These are phyloP conservation scores for Lordiphosa fenestrarum DNA, from an alignment of 2,888 invertebrate species.

Conservation along the genomic window DNA sequence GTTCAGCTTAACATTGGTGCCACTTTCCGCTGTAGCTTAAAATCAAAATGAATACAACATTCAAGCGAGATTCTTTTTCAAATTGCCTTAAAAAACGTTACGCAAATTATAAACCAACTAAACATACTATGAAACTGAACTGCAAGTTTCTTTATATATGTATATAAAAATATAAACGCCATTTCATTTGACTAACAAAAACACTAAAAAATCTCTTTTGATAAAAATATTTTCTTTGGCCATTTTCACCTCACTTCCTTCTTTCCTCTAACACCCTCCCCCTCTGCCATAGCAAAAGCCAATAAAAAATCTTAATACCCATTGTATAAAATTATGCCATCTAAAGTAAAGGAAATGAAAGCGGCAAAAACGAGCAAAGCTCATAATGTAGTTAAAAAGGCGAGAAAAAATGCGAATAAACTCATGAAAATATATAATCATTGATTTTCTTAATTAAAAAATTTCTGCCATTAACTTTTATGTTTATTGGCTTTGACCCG, in stretches of 20 bases:
- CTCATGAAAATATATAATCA: slow-evolving; percentile 55
- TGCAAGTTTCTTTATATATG: no score
- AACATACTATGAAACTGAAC: no score
- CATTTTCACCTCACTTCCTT: neutral
- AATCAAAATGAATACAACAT: no score
- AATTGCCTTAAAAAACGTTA: no score
- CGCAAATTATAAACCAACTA: no score
- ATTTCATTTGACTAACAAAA: no score
- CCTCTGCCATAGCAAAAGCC: slow-evolving; percentile 20
- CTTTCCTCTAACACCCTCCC: slow-evolving; percentile 1
- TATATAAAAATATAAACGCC: no score
- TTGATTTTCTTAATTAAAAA: slow-evolving; percentile 73
- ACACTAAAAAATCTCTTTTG: no score
- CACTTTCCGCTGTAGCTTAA: no score
- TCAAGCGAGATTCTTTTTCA: no score
- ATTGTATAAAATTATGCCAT: slow-evolving; percentile 23
- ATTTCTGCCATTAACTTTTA: slow-evolving; percentile 65
- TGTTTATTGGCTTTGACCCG: slow-evolving; percentile 55
- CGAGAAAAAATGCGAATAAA: slow-evolving; percentile 22
- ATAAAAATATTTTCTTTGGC: slow-evolving; percentile 5
- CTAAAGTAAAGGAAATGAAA: slow-evolving; percentile 11
- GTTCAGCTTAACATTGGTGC: no score
- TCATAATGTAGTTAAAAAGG: slow-evolving; percentile 31
- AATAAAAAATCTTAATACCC: slow-evolving; percentile 26
- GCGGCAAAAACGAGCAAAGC: slow-evolving; percentile 26